These are phyloP conservation scores for Turritopsis rubra DNA, from an alignment of 30 jellyfish, hydroid and myxozoan genomes.

Conservation along the genomic window DNA sequence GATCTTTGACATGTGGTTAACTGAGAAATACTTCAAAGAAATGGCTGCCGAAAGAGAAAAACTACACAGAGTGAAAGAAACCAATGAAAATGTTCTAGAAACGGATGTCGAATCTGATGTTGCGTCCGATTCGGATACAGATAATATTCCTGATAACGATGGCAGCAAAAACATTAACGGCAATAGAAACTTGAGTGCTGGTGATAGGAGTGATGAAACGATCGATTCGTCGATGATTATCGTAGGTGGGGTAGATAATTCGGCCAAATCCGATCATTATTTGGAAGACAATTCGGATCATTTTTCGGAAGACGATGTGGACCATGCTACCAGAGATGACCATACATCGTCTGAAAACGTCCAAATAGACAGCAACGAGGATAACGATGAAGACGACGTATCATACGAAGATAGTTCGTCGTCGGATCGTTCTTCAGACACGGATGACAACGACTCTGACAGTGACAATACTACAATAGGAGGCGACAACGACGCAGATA, in stretches of 20 bases:
- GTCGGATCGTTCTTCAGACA: not conserved
- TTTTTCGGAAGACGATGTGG: not conserved
- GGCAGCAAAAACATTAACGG: not conserved
- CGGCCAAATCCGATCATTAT: not conserved
- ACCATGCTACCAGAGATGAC: not conserved
- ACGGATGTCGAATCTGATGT: not conserved
- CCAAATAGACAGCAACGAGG: not conserved
- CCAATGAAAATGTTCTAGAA: not conserved
- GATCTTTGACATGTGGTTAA: conserved; percentile 20
- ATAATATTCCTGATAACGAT: not conserved
- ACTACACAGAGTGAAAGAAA: not conserved
- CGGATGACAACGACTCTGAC: not conserved
- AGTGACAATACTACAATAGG: not conserved
- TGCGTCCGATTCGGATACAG: not conserved
- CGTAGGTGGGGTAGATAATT: not conserved
- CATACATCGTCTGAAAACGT: too few relatives aligned
- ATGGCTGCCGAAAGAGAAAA: conserved; percentile 16
- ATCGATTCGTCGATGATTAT: too few relatives aligned
- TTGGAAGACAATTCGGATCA: not conserved
- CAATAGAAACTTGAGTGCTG: not conserved
- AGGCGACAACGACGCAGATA: not conserved
- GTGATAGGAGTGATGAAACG: not conserved
- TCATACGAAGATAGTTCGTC: not conserved
- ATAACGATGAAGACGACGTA: not conserved
- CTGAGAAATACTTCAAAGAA: conserved; percentile 4